Conservation (phyloP, 1,140 invertebrate genomes). For the Trachelipus rathkii region DNA sequence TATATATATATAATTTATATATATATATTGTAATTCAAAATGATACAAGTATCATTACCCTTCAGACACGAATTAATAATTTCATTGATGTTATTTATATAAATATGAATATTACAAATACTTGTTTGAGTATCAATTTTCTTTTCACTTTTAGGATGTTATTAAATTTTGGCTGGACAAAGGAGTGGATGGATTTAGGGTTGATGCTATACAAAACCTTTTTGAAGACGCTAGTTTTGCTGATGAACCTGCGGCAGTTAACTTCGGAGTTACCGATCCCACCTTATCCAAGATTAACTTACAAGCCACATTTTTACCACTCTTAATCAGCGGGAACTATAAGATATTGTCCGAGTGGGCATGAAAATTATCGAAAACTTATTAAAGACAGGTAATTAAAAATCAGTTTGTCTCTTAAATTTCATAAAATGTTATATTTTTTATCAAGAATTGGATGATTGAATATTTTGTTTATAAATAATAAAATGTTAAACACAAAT, state of each 20-base stretch:
- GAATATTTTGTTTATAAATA: not conserved
- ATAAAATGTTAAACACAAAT: not conserved
- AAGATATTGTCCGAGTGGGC: conserved; percentile 53
- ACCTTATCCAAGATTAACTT: conserved; percentile 59
- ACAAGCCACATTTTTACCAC: conserved; percentile 64
- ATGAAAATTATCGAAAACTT: conserved; percentile 44
- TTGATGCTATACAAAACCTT: conserved; percentile 62
- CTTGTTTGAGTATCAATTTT: too few relatives aligned
- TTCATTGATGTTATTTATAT: too few relatives aligned
- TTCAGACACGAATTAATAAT: too few relatives aligned
- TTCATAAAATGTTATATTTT: not conserved
- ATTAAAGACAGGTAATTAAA: not conserved
- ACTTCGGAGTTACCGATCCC: conserved; percentile 53
- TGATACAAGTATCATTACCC: too few relatives aligned
- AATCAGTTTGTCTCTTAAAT: not conserved
- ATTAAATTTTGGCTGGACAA: conserved; percentile 53
- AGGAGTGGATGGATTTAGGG: conserved; percentile 56
- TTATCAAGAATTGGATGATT: too few relatives aligned
- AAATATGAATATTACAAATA: too few relatives aligned
- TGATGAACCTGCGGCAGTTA: conserved; percentile 49
- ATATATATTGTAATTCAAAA: too few relatives aligned
- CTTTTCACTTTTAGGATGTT: too few relatives aligned
- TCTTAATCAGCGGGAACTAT: conserved; percentile 57
- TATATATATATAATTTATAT: too few relatives aligned
- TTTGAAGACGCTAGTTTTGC: conserved; percentile 47